Conservation (phyloP, 2,888 invertebrate species). For the Tachina fera region DNA sequence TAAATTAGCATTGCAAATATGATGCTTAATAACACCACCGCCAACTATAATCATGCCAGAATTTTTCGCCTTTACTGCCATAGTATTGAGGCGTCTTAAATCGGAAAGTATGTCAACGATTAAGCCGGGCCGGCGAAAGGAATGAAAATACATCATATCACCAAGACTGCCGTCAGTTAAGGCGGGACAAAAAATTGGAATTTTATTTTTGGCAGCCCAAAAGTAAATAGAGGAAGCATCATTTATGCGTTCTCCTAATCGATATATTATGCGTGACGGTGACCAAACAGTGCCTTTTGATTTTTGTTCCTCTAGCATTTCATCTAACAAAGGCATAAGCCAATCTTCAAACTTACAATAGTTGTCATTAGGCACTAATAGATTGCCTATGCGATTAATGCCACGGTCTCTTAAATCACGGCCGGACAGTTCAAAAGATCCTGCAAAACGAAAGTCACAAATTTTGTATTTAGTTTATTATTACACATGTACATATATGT, state of each 20-base stretch:
- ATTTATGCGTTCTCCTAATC: slow-evolving; percentile 95
- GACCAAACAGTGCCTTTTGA: slow-evolving; percentile 91
- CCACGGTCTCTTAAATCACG: slow-evolving; percentile 91
- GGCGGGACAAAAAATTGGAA: slow-evolving; percentile 98
- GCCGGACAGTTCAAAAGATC: slow-evolving; percentile 92
- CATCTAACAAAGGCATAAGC: slow-evolving; percentile 94
- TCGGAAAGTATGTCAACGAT: slow-evolving; percentile 97
- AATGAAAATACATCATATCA: slow-evolving; percentile 99
- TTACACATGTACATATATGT: not conserved
- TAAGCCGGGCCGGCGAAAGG: slow-evolving; percentile 95
- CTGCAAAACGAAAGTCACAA: slow-evolving; percentile 53
- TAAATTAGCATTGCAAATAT: slow-evolving; percentile 99
- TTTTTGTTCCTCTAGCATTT: slow-evolving; percentile 94
- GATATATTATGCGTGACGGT: slow-evolving; percentile 91
- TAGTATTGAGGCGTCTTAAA: slow-evolving; percentile 93
- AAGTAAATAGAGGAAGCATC: slow-evolving; percentile 96
- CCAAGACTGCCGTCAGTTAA: slow-evolving; percentile 98
- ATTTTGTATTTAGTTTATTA: not conserved
- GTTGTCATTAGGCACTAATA: slow-evolving; percentile 98
- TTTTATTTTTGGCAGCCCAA: slow-evolving; percentile 98
- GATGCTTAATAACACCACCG: slow-evolving; percentile 98
- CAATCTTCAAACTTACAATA: slow-evolving; percentile 99
- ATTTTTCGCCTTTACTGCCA: slow-evolving; percentile 95
- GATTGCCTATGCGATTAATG: slow-evolving; percentile 92
- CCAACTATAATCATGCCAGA: slow-evolving; percentile 99